phyloP scores from a whole-genome alignment of 2,113 vertebrate species.

The Cynocephalus volans region DNA sequence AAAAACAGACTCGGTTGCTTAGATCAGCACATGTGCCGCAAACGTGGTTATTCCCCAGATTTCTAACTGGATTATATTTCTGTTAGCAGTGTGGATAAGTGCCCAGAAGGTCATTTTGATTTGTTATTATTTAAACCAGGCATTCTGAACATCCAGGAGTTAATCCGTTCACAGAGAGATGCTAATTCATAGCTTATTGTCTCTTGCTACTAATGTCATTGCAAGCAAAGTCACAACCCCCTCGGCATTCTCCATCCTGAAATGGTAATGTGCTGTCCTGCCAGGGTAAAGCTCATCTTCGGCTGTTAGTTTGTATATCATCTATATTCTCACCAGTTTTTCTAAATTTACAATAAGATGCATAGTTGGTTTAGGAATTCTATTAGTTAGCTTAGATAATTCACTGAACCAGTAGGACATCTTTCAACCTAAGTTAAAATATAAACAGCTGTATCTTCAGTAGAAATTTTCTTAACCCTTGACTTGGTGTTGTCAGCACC shows the following conservation, averaged over 20 bases:
- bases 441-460: constrained; percentile 22
- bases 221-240: background rate
- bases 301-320: background rate
- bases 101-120: constrained; percentile 15
- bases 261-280: accelerated
- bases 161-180: constrained; percentile 14
- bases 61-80: constrained; percentile 26
- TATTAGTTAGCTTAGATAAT: constrained; percentile 43
- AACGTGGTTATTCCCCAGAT: background rate
- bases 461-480: background rate
- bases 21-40: constrained; percentile 51
- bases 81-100: constrained; percentile 4
- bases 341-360: background rate
- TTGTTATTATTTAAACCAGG: constrained; percentile 27
- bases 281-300: background rate
- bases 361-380: background rate
- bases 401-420: constrained; percentile 24
- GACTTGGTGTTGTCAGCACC: too few species aligned
- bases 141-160: constrained; percentile 2
- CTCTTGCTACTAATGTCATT: background rate
- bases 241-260: background rate
- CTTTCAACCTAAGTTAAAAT: constrained; percentile 23
- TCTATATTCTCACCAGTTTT: background rate
- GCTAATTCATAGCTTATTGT: background rate
- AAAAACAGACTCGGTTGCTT: constrained; percentile 38